A percentile compares a stretch with the other conserved stretches of the same genome.
These are phyloP conservation scores for Syrista parreyssii DNA, from an alignment of 2,888 invertebrate genomes.

Conservation along the genomic window DNA sequence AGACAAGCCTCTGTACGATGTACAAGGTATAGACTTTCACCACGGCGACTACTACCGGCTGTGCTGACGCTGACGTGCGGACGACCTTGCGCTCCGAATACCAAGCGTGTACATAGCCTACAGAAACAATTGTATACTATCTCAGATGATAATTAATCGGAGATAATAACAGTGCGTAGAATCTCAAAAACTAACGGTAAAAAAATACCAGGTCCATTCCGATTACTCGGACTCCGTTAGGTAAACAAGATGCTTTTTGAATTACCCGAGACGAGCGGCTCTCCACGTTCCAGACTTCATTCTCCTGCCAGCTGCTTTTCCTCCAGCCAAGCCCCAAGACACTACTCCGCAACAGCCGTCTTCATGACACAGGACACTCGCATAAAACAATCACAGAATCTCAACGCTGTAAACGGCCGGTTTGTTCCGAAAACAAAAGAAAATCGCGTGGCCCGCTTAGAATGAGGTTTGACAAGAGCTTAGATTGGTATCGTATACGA, in stretches of 20 bases:
- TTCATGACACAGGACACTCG: background rate
- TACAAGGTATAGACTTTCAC: conserved; percentile 40
- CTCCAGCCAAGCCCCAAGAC: background rate
- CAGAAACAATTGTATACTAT: background rate
- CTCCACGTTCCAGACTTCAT: background rate
- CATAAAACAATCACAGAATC: background rate
- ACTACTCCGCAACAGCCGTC: background rate
- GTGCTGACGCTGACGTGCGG: conserved; percentile 40
- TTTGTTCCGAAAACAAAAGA: background rate
- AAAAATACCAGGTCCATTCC: background rate
- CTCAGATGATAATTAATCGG: background rate
- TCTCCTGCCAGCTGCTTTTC: background rate
- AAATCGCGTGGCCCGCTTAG: background rate
- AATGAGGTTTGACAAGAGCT: background rate
- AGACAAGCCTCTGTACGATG: background rate
- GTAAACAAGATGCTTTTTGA: background rate
- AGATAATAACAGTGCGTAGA: background rate
- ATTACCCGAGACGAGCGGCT: background rate
- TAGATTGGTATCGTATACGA: background rate
- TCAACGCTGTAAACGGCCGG: background rate
- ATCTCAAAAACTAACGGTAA: background rate
- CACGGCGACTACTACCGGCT: conserved; percentile 34
- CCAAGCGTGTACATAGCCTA: conserved; percentile 27
- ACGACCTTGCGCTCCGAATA: conserved; percentile 45
- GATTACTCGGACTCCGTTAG: background rate